Percentiles rank a stretch among this genome's conserved stretches.
Evolutionary conservation across 2,113 vertebrate genomes (phyloP).

Genomic region (Hyla sarda): DNA sequence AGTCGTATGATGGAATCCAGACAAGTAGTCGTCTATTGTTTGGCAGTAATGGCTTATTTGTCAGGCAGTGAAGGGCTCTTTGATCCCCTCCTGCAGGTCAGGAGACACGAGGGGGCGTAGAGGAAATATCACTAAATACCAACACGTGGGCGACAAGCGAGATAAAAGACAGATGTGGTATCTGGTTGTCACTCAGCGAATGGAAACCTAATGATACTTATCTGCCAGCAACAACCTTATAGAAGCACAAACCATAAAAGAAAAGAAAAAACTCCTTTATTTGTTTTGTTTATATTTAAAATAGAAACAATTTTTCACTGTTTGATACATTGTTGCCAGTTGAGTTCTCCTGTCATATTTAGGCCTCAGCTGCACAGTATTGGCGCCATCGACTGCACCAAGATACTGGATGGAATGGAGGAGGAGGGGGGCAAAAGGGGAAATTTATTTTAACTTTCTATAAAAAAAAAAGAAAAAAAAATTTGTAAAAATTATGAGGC

Average conservation of each 20-base stretch:
- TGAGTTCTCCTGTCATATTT: no score
- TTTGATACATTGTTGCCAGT: background rate
- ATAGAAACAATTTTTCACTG: background rate
- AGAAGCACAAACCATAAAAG: background rate
- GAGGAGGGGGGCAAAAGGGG: background rate
- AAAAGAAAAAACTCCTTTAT: background rate
- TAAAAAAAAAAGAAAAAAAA: background rate
- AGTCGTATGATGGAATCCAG: background rate
- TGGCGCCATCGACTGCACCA: no score
- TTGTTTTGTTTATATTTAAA: background rate
- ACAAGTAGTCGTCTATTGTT: background rate
- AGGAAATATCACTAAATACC: conserved; percentile 8
- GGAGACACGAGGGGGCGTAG: background rate
- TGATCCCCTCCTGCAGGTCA: background rate
- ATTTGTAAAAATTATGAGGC: no score
- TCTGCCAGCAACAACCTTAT: background rate
- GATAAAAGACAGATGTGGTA: conserved; percentile 7
- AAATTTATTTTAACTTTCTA: background rate
- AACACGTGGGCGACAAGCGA: background rate
- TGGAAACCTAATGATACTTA: background rate
- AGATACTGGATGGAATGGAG: background rate
- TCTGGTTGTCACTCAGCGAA: background rate
- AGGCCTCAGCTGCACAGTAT: no score
- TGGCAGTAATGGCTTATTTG: background rate
- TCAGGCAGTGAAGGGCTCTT: background rate